Base-by-base conservation (phyloP, 2,888 invertebrate species). In the Leucozona laternaria region DNA sequence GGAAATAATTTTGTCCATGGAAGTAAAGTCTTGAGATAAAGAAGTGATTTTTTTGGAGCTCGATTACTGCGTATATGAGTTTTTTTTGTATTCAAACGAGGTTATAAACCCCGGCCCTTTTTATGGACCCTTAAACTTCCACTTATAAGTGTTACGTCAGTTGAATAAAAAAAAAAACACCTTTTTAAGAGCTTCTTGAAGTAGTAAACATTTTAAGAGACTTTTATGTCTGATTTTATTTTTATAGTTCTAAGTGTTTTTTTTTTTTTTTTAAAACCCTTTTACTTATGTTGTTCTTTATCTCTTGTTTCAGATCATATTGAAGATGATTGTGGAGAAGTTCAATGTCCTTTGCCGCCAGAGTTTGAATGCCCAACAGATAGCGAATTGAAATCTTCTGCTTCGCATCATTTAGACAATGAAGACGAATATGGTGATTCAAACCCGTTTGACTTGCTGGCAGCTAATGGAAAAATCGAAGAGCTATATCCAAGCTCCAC, bases 321-420 rank as follows among this genome's bases (percentile, higher is more conserved):
- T 82, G 88, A 88, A 87, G 79, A 88, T 58, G 89, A 89, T 79
- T 90, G 90, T 87, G 82, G 81, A 62, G 85, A 87, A 31, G 81
- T 90, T 22, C 83, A 89, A 40, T 90, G 90, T 37, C 88, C 88
- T 22, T 64, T 70, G 11, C 64, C 87, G 11, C 60, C 87, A 8
- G 73, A 88, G 13, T 22, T 88, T 7, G 66, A 84, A 45, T 90
- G 90, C 34, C 89, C 90, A 50, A 28, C 66, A 13, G 90, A 90
- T 55, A 90, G 90, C 76, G 68, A 86, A 28, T 62, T 88, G n/a
- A 79, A 79, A 40, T 70, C 76, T 0, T 73, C 83, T 7, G 13
- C 45, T 10, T 40, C 11, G 1, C 48, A 70, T 20, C 62, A 79
- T 25, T 72, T 55, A 15, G 70, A 85, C 15, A 34, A 64, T 8